phyloP scores from a whole-genome alignment of 92 coral and sea anemone genomes.

The Palythoa grandis region DNA sequence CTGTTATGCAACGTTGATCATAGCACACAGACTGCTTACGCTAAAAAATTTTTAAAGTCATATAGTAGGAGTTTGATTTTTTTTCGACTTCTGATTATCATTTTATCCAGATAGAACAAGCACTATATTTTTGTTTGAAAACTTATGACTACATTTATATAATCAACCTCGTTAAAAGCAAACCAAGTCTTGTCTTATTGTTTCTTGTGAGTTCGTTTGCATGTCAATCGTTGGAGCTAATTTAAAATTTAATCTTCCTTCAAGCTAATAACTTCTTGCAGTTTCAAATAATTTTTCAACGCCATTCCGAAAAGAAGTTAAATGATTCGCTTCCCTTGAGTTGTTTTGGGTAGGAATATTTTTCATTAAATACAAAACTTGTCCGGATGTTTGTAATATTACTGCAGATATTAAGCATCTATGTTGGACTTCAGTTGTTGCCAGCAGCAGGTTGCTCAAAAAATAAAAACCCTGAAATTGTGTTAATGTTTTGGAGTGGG shows the following conservation, averaged over 20 bases:
- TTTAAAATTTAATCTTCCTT: conserved; percentile 70
- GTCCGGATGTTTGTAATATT: conserved; percentile 85
- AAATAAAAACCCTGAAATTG: conserved; percentile 68
- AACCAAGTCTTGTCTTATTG: conserved; percentile 8
- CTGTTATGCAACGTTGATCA: neutral
- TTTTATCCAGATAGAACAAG: conserved; percentile 57
- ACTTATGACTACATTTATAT: conserved; percentile 34
- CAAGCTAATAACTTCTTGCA: conserved; percentile 76
- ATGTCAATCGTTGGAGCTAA: conserved; percentile 52
- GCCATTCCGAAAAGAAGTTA: conserved; percentile 72
- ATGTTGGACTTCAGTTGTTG: conserved; percentile 73
- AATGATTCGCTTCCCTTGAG: conserved; percentile 62
- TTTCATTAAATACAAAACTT: conserved; percentile 56
- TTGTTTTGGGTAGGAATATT: conserved; percentile 55
- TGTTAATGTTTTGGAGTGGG: conserved; percentile 54
- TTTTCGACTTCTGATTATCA: conserved; percentile 59
- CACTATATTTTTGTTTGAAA: conserved; percentile 53
- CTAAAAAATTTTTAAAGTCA: neutral
- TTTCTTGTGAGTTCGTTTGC: conserved; percentile 35
- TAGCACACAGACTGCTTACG: no score
- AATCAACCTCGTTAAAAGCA: conserved; percentile 34
- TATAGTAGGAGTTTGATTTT: neutral
- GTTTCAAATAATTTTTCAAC: conserved; percentile 64
- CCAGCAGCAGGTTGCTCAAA: conserved; percentile 79
- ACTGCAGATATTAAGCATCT: conserved; percentile 63